phyloP scores from a whole-genome alignment of 1,140 invertebrate species.

The Lepidurus couesii region DNA sequence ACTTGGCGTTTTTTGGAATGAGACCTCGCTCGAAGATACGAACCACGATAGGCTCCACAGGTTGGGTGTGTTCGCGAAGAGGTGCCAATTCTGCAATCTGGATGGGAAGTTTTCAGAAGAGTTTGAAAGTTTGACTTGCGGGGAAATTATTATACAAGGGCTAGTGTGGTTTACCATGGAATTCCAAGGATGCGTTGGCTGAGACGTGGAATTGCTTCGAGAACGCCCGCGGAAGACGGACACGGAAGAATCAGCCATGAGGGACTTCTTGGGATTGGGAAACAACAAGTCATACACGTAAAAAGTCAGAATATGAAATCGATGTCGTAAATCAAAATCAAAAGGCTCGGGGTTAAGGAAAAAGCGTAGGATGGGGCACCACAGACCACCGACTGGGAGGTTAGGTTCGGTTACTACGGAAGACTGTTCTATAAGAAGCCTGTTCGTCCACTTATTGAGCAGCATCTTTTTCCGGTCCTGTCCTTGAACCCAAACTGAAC shows the following conservation, averaged over 20 bases:
- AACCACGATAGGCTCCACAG: not conserved
- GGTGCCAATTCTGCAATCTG: not conserved
- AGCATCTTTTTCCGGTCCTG: not conserved
- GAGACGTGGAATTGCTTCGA: not conserved
- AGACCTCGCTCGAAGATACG: constrained; percentile 3
- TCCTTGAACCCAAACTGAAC: constrained; percentile 17
- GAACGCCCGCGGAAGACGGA: not conserved
- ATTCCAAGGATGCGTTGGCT: not conserved
- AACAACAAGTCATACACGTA: not conserved
- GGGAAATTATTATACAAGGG: not conserved
- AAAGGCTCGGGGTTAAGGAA: too few relatives aligned
- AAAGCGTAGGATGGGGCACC: not conserved
- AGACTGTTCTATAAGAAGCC: not conserved
- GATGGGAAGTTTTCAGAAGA: not conserved
- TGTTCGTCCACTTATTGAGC: not conserved
- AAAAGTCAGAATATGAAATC: not conserved
- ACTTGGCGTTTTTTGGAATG: constrained; percentile 13
- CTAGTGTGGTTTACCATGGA: not conserved
- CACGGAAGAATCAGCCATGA: not conserved
- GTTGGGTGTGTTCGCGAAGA: not conserved
- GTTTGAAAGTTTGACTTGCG: not conserved
- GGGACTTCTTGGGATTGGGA: not conserved
- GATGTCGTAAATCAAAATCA: too few relatives aligned
- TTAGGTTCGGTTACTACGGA: not conserved
- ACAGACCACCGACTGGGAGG: not conserved